Conservation (phyloP, 2,888 invertebrate species). For the Piscicola geometra region DNA sequence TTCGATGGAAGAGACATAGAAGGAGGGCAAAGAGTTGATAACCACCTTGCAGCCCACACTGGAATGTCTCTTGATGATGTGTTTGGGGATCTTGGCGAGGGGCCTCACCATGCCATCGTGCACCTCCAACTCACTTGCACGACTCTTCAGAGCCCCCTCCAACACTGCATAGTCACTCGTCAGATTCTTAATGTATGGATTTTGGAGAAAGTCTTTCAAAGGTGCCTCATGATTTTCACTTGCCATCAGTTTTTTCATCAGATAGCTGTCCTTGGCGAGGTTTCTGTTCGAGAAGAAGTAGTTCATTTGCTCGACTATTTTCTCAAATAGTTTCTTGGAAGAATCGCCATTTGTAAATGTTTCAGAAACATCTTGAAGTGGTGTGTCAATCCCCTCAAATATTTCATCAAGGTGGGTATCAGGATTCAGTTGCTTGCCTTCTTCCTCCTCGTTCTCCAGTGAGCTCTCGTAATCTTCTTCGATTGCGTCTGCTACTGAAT, state of each 20-base stretch:
- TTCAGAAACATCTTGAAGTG: not conserved
- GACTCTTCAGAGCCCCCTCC: slow-evolving; percentile 70
- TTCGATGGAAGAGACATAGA: slow-evolving; percentile 79
- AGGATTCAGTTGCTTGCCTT: not conserved
- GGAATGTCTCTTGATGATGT: slow-evolving; percentile 64
- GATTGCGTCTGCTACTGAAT: not conserved
- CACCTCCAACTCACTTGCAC: slow-evolving; percentile 75
- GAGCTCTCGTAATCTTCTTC: slow-evolving; percentile 3
- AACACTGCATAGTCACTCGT: slow-evolving; percentile 91
- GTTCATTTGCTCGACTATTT: slow-evolving; percentile 65
- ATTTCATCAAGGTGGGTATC: not conserved
- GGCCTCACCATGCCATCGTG: slow-evolving; percentile 86
- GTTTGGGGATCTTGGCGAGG: slow-evolving; percentile 65
- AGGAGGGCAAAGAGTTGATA: slow-evolving; percentile 77
- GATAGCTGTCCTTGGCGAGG: slow-evolving; percentile 88
- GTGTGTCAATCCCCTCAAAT: slow-evolving; percentile 2
- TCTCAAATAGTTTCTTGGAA: slow-evolving; percentile 49
- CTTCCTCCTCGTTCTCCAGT: not conserved
- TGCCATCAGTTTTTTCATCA: slow-evolving; percentile 85
- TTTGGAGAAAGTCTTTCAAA: slow-evolving; percentile 86
- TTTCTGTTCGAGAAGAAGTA: slow-evolving; percentile 92
- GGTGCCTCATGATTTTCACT: slow-evolving; percentile 94
- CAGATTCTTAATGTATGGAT: slow-evolving; percentile 86
- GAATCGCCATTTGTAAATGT: not conserved
- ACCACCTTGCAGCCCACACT: slow-evolving; percentile 89